phyloP scores from a whole-genome alignment of 2,888 invertebrate species.

The Scelioninae gen. 2 region DNA sequence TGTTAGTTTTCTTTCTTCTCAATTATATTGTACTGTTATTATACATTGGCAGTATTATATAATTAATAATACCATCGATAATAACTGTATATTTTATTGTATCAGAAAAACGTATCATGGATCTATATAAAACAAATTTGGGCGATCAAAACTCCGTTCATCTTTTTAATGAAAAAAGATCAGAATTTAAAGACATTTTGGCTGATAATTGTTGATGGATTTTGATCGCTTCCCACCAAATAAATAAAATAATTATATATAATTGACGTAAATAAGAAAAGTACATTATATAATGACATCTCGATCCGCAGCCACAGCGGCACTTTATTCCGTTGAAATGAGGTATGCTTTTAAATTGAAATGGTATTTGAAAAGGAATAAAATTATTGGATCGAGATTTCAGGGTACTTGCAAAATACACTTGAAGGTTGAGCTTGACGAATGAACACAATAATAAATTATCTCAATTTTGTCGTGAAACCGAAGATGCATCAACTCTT shows the following conservation, averaged over 20 bases:
- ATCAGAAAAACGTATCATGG: too few species aligned
- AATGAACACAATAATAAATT: slow-evolving; percentile 15
- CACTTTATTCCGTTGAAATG: not conserved
- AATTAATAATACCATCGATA: too few species aligned
- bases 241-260: slow-evolving; percentile 1
- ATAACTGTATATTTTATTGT: too few species aligned
- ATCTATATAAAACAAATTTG: too few species aligned
- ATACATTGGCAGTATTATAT: too few species aligned
- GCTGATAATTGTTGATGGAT: too few species aligned
- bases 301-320: not conserved
- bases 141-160: too few species aligned
- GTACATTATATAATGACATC: not conserved
- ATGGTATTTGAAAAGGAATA: slow-evolving; percentile 5
- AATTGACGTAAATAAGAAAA: not conserved
- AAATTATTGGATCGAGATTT: slow-evolving; percentile 1
- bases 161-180: too few species aligned
- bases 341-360: slow-evolving; percentile 18
- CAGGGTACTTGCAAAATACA: slow-evolving; percentile 12
- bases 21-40: too few species aligned
- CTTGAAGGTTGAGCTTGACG: slow-evolving; percentile 41
- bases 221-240: not conserved
- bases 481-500: slow-evolving; percentile 22
- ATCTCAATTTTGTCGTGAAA: slow-evolving; percentile 40
- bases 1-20: too few species aligned
- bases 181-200: too few species aligned